Evolutionary conservation across 2,797 vertebrate genomes (phyloP), one percentile per base, ranked within the genome.

Genomic region (Crenichthys baileyi): DNA sequence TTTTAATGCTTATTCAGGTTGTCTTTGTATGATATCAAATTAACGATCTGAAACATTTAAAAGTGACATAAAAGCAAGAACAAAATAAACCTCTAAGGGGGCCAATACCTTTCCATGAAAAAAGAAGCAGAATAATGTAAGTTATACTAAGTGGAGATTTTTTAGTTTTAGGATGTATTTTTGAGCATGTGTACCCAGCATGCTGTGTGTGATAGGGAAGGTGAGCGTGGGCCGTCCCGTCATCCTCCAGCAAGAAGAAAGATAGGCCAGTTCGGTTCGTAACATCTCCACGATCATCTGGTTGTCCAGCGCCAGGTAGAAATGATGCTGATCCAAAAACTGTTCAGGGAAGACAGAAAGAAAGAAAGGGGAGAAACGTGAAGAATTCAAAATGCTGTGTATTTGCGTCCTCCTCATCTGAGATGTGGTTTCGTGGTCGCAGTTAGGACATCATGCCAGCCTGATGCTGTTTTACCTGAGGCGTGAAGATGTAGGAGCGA

Each of bases 211-310:
- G 94, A 99, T 95, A 9, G 98, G 98, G 83, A 99, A 99, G 0
- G 96, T 98, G 79, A 99, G 94, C 0, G 96, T 99, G 75, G 98
- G 98, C 73, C 98, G 95, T 85, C 98, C 98, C 0, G 97, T 99
- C 97, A 99, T 99, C 87, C 98, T 96, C 98, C 98, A 99, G 89
- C 97, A 97, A 44, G 97, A 98, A 11, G 97, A 97, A 29, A 99
- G 96, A 82, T 99, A 99, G 51, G 98, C 96, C 91, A 99, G 92
- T 85, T 99, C 98, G 0, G 95, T 99, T 50, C 97, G 94, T 82
- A 99, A 92, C 98, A 99, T 99, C 90, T 99, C 98, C 86, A 99
- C 98, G 16, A 99, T 98, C 98, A 99, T 99, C 93, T 97, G 97
- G 70, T 97, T 99, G 95, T 99, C 98, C 92, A 99, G 93, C 1